Percentiles rank a stretch among this genome's conserved stretches.
Evolutionary conservation across 2,113 vertebrate species (phyloP).

Genomic region (Mohoua ochrocephala): DNA sequence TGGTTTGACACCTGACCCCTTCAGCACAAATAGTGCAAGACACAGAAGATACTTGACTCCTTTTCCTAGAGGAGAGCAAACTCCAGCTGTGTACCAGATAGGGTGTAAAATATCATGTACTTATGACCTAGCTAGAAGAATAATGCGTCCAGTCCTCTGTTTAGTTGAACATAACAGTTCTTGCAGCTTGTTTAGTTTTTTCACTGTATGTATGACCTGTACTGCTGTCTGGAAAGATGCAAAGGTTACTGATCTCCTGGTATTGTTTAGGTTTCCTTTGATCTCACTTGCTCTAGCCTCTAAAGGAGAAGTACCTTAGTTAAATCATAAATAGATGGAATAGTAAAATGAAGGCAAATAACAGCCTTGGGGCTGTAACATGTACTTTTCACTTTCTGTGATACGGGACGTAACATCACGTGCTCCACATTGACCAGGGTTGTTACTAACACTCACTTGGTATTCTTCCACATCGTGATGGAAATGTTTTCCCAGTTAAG

Average conservation of each 20-base stretch:
- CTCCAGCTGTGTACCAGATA: not conserved
- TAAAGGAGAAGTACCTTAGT: not conserved
- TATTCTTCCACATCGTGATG: not conserved
- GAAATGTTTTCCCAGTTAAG: not conserved
- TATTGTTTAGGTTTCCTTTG: not conserved
- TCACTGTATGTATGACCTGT: not conserved
- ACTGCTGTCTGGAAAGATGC: not conserved
- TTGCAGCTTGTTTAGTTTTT: not conserved
- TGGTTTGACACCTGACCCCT: constrained; percentile 12
- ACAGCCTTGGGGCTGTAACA: not conserved
- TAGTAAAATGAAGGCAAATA: not conserved
- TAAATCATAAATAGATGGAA: not conserved
- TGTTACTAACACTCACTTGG: not conserved
- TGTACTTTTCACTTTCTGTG: not conserved
- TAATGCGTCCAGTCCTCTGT: accelerated
- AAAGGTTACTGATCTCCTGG: not conserved
- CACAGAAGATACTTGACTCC: not conserved
- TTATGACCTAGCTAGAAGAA: not conserved
- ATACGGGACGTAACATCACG: not conserved
- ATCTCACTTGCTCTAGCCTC: not conserved
- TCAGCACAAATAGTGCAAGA: not conserved
- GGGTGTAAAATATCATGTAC: not conserved
- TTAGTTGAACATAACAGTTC: not conserved
- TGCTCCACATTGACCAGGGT: not conserved
- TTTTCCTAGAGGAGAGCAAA: not conserved